Percentiles rank a stretch among this genome's conserved stretches.
Evolutionary conservation across 2,888 invertebrate genomes (phyloP).

Genomic region (Drosophila cracens): DNA sequence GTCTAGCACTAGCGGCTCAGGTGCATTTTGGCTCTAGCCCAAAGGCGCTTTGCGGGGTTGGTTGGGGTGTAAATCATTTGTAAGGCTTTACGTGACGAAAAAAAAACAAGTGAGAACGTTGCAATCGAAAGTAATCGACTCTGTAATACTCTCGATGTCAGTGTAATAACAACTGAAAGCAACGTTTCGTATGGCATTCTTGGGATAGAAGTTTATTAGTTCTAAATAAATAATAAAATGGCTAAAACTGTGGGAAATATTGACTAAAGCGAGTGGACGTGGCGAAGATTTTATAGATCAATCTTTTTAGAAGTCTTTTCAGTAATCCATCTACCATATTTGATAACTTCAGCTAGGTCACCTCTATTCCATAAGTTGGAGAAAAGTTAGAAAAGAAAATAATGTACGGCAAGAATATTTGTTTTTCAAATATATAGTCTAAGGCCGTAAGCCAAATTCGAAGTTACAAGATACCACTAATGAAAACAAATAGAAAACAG

Average conservation of each 20-base stretch:
- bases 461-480: too few species aligned
- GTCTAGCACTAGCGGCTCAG: slow-evolving; percentile 45
- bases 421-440: not conserved
- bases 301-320: not conserved
- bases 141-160: not conserved
- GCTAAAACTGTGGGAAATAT: not conserved
- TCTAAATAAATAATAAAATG: not conserved
- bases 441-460: too few species aligned
- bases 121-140: not conserved
- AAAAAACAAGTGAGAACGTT: not conserved
- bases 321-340: not conserved
- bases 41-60: slow-evolving; percentile 54
- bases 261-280: not conserved
- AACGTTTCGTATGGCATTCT: not conserved
- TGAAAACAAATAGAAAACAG: not conserved
- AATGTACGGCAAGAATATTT: not conserved
- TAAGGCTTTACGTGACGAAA: slow-evolving; percentile 28
- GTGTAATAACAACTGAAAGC: not conserved
- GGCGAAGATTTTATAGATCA: not conserved
- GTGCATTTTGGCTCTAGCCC: slow-evolving; percentile 30
- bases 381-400: not conserved
- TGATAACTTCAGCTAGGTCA: not conserved
- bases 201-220: not conserved
- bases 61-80: slow-evolving; percentile 10
- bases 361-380: not conserved